Base-by-base conservation (phyloP, 2,888 invertebrate genomes). In the Lithophane leautieri region DNA sequence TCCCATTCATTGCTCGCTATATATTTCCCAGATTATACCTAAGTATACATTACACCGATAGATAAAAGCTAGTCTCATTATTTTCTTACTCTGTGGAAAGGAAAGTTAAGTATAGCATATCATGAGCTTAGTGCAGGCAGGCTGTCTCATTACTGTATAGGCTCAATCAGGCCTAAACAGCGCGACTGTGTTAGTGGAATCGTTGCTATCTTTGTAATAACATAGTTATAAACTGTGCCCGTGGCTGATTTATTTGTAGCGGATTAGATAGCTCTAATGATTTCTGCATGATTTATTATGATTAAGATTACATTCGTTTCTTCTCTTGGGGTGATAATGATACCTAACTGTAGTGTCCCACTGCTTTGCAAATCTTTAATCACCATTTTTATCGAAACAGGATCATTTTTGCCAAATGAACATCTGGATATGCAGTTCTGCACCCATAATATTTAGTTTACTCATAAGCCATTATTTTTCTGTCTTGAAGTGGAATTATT, bases 81-180 rank as follows among this genome's bases (percentile, higher is more conserved):
- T 82, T 71, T 81, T 68, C 78, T 73, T 78, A 81, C 25, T 72
- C 74, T 68, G 67, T 80, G 81, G 78, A 84, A 83, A 76, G 56
- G 82, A 82, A 83, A 83, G 82, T 83, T 84, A 73, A 81, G 73
- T 83, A 72, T 72, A 77, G 82, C 77, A 42, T 83, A 81, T 81
- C 81, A 77, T 71, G 67, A 61, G 75, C 68, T 71, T 56, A 61
- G 54, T 40, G 52, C 74, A 6, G 40, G 52, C 74, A 6, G 40
- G 62, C 72, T 44, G 73, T 62, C 77, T 83, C 60, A 73, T 84
- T 69, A 77, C 60, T 65, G 84, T 66, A 67, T 42, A 56, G 75
- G 77, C 78, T 63, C 71, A 60, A 71, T 83, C 68, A 65, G 47
- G 56, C 72, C 56, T 65, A 44, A 42, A 7, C 40, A 60, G 56